These are phyloP conservation scores for Homarus americanus DNA, from an alignment of 1,140 invertebrate species.

Conservation along the genomic window DNA sequence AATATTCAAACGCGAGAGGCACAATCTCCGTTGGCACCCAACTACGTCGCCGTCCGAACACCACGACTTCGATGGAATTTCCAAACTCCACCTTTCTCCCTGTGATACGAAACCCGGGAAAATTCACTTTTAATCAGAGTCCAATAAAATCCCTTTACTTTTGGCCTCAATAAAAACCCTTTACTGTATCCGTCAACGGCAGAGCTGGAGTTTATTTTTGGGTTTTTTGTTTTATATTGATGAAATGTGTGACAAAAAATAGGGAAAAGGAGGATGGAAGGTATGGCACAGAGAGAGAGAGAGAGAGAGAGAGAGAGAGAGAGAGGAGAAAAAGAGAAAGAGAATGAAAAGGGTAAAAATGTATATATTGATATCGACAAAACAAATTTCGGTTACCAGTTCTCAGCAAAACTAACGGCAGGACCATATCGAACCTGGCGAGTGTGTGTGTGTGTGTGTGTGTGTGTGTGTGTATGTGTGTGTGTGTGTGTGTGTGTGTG, in stretches of 20 bases:
- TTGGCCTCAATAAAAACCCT: neutral
- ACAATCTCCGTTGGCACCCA: slow-evolving; percentile 70
- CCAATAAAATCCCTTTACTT: slow-evolving; percentile 10
- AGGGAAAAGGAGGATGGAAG: neutral
- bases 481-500: neutral
- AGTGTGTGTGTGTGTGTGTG: slow-evolving; percentile 5
- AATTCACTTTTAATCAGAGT: slow-evolving; percentile 22
- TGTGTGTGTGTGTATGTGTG: neutral
- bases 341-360: neutral
- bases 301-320: neutral
- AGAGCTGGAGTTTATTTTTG: no score
- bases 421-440: slow-evolving; percentile 33
- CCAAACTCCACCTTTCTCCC: slow-evolving; percentile 42
- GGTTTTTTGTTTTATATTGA: no score
- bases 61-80: slow-evolving; percentile 41
- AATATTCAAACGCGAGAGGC: slow-evolving; percentile 64
- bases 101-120: slow-evolving; percentile 43
- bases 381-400: slow-evolving; percentile 45
- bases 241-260: neutral
- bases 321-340: neutral
- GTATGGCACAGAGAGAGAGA: slow-evolving; percentile 26
- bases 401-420: slow-evolving; percentile 38
- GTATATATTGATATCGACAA: slow-evolving; percentile 61
- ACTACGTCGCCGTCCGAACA: slow-evolving; percentile 64
- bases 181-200: no score